Evolutionary conservation across 23 tunicate genomes (phyloP), one percentile per base, ranked within the genome.

Genomic region (Clavelina lepadiformis): DNA sequence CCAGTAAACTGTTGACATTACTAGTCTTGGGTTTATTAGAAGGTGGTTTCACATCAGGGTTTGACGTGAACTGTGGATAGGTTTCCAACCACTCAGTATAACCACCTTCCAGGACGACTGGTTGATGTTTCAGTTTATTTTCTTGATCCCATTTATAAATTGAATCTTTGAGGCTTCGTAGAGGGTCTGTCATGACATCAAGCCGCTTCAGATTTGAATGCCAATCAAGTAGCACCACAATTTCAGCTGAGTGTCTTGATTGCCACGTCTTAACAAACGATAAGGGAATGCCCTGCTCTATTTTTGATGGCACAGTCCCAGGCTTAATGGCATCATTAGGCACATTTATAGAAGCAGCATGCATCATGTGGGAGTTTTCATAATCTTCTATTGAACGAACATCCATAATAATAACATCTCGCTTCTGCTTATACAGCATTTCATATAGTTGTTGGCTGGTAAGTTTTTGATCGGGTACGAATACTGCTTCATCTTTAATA

Each of bases 1-100:
- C 94, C 20, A 76, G 28, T 53, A 88, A 58, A 46, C 81, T 78
- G 54, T 78, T 88, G 3, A 88, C 68, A 57, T 70, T 79, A 27
- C 53, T 44, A 8, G 72, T 60, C 30, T 79, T 74, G 26, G 62
- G 65, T 67, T 79, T 61, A 18, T 35, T 53, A 27, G 18, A 35
- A 22, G 96, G 96, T 1, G 61, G 77, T 20, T 47, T 68, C 13
- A 79, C 86, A 28, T 63, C 69, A 13, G 86, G 86, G 51, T 88
- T 80, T 5, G 96, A 80, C 3, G 82, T 67, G 51, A 79, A 79
- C 45, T 88, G 96, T n/a, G 96, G 96, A 74, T 46, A 88, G 45
- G 33, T 41, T 20, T 79, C 96, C 31, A 88, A 35, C 72, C 70
- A 88, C 38, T 88, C 96, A 31, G 66, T 33, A 68, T 65, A 88